Percentiles rank a stretch among this genome's conserved stretches.
phyloP scores from a whole-genome alignment of 2,797 vertebrate species.

The Sebastiscus albofasciatus region DNA sequence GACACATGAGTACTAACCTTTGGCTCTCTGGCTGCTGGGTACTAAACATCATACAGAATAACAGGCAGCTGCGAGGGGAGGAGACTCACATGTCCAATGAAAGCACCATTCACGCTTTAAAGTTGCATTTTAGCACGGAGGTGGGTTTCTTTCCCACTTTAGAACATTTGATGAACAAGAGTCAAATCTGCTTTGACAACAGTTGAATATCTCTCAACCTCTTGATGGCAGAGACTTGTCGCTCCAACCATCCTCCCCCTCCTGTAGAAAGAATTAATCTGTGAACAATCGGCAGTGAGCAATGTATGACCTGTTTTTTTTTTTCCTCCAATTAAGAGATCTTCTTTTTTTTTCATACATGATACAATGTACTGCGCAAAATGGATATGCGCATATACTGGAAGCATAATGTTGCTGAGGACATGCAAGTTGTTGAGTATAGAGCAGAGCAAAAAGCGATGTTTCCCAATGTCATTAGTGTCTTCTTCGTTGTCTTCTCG shows the following conservation, averaged over 20 bases:
- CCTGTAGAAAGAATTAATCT: constrained; percentile 46
- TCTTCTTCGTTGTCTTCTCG: constrained; percentile 49
- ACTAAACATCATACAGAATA: constrained; percentile 70
- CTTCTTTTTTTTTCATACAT: constrained; percentile 59
- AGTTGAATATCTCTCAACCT: constrained; percentile 24
- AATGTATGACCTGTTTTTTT: constrained; percentile 57
- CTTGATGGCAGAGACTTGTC: constrained; percentile 19
- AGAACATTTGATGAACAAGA: constrained; percentile 32
- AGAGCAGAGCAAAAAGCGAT: constrained; percentile 79
- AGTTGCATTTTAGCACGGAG: constrained; percentile 57
- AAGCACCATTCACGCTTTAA: constrained; percentile 65
- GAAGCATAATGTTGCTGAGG: constrained; percentile 85
- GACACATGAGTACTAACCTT: constrained; percentile 63
- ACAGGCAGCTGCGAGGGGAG: constrained; percentile 58
- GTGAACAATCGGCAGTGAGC: constrained; percentile 62
- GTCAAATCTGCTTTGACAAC: constrained; percentile 40
- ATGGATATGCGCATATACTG: constrained; percentile 78
- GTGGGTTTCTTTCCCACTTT: constrained; percentile 11
- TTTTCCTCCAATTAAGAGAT: constrained; percentile 58
- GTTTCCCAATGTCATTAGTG: constrained; percentile 62
- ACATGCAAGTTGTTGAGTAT: constrained; percentile 85
- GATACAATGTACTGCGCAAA: constrained; percentile 75
- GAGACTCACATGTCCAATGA: constrained; percentile 52
- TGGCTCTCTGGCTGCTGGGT: constrained; percentile 68
- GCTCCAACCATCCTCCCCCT: constrained; percentile 24